Evolutionary conservation across 2,888 invertebrate species (phyloP), one percentile per base, ranked within the genome.

Genomic region (Dendrolimus houi): DNA sequence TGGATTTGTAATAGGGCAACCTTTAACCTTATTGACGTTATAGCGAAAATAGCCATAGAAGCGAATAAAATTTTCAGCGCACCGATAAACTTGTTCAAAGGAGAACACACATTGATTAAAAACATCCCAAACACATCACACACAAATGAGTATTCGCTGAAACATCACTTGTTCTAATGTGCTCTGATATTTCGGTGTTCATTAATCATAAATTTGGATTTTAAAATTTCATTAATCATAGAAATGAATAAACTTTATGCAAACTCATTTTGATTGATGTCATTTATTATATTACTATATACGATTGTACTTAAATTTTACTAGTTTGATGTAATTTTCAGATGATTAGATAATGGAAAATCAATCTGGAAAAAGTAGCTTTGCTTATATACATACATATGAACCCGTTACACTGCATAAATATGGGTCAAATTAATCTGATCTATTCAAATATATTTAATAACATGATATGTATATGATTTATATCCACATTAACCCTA

Each of bases 101-200:
- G 12, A 12, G 12, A 10, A 9, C 47, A 12, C 9, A 8, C 6
- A 12, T 12, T 12, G 9, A 47, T 47, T 47, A 47, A 47, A 47
- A 47, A 47, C 47, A 9, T 47, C 47, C 9, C 47, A 12, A 10
- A 47, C 47, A 9, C 9, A 12, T 47, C 47, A 47, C 47, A 47
- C 47, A 47, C 47, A 47, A 47, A 47, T 47, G 47, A 47, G 47
- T 47, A 47, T 47, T 47, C 47, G 12, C 12, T 47, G 47, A 47
- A 47, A 47, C 47, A 47, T 9, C 47, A 52, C 54, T 61, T 54
- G 41, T 59, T 57, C 57, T 65, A 67, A 64, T 65, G 60, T 71
- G 67, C 67, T 63, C 68, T 65, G 65, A 63, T 71, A 63, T 70
- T 68, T 66, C 58, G 57, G 60, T 61, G 65, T 65, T 63, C 63